Evolutionary conservation across 2,113 vertebrate species (phyloP).

Genomic region (Calyptomena viridis): DNA sequence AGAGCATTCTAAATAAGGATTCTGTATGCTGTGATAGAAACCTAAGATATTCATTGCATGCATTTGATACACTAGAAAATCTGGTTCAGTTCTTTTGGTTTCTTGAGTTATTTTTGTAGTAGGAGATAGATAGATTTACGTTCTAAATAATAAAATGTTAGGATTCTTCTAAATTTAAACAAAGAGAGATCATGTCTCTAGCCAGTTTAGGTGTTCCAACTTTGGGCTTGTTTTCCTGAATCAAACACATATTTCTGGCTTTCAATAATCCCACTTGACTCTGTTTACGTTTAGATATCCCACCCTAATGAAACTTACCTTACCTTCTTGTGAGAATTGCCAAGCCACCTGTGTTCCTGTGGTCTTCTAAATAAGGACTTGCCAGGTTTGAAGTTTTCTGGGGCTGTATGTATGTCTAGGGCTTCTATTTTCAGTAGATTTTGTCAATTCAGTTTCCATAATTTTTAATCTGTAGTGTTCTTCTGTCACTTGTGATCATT

Average conservation of each 20-base stretch:
- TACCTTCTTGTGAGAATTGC: neutral
- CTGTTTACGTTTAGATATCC: neutral
- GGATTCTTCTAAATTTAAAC: neutral
- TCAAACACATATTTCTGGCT: neutral
- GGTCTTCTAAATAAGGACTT: neutral
- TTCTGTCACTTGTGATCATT: neutral
- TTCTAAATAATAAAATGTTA: neutral
- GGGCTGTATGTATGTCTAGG: neutral
- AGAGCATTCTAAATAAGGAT: neutral
- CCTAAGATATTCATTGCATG: neutral
- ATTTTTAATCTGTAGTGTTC: neutral
- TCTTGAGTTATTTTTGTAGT: neutral
- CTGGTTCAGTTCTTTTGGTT: neutral
- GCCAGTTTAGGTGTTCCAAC: neutral
- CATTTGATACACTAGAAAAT: neutral
- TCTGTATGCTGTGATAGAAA: neutral
- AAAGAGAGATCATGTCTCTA: neutral
- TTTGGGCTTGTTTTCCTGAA: neutral
- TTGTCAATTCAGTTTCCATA: neutral
- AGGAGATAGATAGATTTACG: neutral
- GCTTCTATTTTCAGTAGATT: neutral
- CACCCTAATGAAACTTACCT: neutral
- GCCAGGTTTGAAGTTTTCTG: neutral
- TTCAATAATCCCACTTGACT: neutral
- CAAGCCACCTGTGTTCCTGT: neutral